Evolutionary conservation across 2,888 invertebrate species (phyloP).

Genomic region (Auanema freiburgensis): DNA sequence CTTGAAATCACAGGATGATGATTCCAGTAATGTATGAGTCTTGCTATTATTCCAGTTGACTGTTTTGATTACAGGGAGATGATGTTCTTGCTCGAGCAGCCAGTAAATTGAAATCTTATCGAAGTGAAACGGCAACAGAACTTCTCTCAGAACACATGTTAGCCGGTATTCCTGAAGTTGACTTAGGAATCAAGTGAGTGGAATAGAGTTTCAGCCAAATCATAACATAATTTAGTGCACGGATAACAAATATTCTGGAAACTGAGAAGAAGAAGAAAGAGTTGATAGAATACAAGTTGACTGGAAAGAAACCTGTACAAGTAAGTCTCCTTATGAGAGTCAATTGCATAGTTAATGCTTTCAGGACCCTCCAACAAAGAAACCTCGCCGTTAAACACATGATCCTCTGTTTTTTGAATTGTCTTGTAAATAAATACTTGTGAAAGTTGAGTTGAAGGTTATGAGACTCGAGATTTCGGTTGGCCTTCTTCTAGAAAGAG

Average conservation of each 20-base stretch:
- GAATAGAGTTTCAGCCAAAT: not conserved
- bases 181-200: conserved; percentile 91
- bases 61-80: conserved; percentile 9
- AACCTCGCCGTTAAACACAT: too few species aligned
- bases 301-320: too few species aligned
- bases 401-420: too few species aligned
- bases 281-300: conserved; percentile 72
- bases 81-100: conserved; percentile 75
- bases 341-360: too few species aligned
- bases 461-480: too few species aligned
- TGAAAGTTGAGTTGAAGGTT: too few species aligned
- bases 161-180: conserved; percentile 97
- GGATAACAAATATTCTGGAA: conserved; percentile 96
- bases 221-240: conserved; percentile 72
- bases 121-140: conserved; percentile 88
- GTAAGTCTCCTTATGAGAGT: too few species aligned
- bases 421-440: too few species aligned
- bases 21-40: not conserved
- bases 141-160: conserved; percentile 99
- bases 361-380: too few species aligned
- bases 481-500: too few species aligned
- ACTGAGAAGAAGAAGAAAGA: conserved; percentile 97
- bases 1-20: too few species aligned
- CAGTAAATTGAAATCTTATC: conserved; percentile 79
- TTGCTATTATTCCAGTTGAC: not conserved